Conservation (phyloP, 2,888 invertebrate species). For the Amphipyra berbera region DNA sequence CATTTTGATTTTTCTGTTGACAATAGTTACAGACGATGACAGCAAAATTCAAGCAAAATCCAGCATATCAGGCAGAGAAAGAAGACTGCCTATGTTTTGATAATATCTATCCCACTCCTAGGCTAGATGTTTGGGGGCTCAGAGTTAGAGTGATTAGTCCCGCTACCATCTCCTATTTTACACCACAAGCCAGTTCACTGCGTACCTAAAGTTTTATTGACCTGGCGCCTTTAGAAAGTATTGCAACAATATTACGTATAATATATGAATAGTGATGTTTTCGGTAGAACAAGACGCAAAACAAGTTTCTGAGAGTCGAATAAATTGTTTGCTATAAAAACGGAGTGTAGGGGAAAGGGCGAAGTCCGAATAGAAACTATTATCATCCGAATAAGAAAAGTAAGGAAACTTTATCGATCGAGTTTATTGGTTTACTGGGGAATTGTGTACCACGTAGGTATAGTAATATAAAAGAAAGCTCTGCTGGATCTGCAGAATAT, state of each 20-base stretch:
- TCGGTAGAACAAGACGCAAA: slow-evolving; percentile 19
- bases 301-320: slow-evolving; percentile 19
- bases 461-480: slow-evolving; percentile 29
- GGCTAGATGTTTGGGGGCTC: too few species aligned
- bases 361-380: slow-evolving; percentile 27
- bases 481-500: slow-evolving; percentile 12
- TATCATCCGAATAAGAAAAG: slow-evolving; percentile 33
- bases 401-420: slow-evolving; percentile 41
- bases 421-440: slow-evolving; percentile 43
- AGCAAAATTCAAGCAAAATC: too few species aligned
- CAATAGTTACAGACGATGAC: too few species aligned
- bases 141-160: too few species aligned
- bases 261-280: slow-evolving; percentile 18
- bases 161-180: slow-evolving; percentile 3
- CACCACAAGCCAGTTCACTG: slow-evolving; percentile 3
- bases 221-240: slow-evolving; percentile 20
- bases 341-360: slow-evolving; percentile 9
- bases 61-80: too few species aligned
- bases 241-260: slow-evolving; percentile 23
- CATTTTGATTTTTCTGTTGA: too few species aligned
- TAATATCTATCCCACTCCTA: too few species aligned
- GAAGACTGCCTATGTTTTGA: too few species aligned
- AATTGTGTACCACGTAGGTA: slow-evolving; percentile 12
- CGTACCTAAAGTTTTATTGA: slow-evolving; percentile 12
- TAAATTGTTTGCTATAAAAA: slow-evolving; percentile 35